Conservation (phyloP, 2,113 vertebrate genomes). For the Marmota flaviventris region DNA sequence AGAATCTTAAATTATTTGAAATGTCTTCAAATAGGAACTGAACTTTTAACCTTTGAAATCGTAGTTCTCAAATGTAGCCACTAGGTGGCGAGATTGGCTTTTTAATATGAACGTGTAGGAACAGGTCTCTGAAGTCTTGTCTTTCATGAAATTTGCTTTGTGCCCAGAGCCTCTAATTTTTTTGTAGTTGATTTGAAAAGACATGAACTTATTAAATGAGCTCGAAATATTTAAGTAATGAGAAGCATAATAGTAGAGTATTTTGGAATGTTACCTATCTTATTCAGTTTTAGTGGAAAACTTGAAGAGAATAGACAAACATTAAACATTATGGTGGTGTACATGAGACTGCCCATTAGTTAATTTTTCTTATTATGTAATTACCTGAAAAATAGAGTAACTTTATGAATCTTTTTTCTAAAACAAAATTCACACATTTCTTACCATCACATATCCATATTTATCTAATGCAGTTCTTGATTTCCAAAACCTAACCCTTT, state of each 20-base stretch:
- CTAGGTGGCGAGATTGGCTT: conserved; percentile 69
- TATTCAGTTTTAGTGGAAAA: not conserved
- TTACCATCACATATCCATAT: not conserved
- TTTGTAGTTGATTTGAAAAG: not conserved
- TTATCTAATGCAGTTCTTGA: not conserved
- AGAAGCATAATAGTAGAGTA: not conserved
- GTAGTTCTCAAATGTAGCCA: not conserved
- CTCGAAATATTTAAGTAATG: not conserved
- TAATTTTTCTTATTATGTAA: not conserved
- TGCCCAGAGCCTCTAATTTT: not conserved
- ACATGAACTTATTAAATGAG: not conserved
- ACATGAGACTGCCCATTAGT: not conserved
- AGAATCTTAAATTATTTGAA: not conserved
- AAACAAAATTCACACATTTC: not conserved
- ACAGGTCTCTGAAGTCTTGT: not conserved
- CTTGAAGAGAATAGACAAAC: not conserved
- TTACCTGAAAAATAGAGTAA: not conserved
- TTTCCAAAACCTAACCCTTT: not conserved
- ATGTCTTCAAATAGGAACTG: not conserved
- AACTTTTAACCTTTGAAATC: not conserved
- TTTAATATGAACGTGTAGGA: not conserved
- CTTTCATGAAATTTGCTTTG: conserved; percentile 32
- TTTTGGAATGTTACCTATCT: not conserved
- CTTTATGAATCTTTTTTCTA: not conserved
- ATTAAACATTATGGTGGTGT: not conserved